Evolutionary conservation across 2,888 invertebrate genomes (phyloP).

Genomic region (Melanophora roralis): DNA sequence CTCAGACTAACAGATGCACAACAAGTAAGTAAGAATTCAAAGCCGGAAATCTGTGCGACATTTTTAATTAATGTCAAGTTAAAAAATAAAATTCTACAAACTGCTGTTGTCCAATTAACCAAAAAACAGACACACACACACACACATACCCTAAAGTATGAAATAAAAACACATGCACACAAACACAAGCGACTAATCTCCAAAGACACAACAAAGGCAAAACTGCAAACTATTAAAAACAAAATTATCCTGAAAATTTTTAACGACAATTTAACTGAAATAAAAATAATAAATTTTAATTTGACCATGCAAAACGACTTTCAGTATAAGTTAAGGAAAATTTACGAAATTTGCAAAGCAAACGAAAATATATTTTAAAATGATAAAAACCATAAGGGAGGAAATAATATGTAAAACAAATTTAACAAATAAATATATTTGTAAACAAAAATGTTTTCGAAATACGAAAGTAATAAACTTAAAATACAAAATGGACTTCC

Average conservation of each 20-base stretch:
- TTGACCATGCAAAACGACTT: constrained; percentile 10
- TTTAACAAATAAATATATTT: no score
- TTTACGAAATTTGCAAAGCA: constrained; percentile 9
- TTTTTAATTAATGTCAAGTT: constrained; percentile 73
- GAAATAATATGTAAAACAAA: constrained; percentile 13
- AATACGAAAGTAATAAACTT: constrained; percentile 13
- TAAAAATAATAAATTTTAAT: constrained; percentile 50
- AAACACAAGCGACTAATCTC: not conserved
- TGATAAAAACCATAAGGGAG: constrained; percentile 35
- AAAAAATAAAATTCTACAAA: constrained; percentile 41
- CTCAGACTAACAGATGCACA: constrained; percentile 45
- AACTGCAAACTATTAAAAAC: constrained; percentile 32
- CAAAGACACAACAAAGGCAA: constrained; percentile 3
- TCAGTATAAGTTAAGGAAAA: not conserved
- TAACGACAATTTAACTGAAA: constrained; percentile 3
- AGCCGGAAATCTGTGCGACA: constrained; percentile 74
- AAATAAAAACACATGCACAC: no score
- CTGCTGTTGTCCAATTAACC: constrained; percentile 51
- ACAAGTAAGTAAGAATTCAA: constrained; percentile 30
- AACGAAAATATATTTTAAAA: not conserved
- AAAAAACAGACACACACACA: not conserved
- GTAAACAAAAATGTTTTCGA: constrained; percentile 28
- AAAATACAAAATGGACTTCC: not conserved
- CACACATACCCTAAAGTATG: no score
- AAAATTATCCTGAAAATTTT: constrained; percentile 34